Conservation (phyloP, 2,113 vertebrate species). For the Megalops atlanticus region DNA sequence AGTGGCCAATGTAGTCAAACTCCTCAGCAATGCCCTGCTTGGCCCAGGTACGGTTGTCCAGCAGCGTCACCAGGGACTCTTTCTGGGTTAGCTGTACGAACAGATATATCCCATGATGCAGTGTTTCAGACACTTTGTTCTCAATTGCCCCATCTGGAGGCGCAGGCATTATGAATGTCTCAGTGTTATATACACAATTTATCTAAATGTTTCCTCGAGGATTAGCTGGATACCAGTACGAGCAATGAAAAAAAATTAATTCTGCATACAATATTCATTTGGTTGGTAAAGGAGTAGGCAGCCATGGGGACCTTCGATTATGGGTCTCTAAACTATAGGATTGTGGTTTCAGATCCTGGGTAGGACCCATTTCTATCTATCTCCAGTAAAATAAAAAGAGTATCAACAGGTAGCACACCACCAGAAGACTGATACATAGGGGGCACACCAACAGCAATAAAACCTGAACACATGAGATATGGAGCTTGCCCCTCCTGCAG, state of each 20-base stretch:
- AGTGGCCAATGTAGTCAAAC: constrained; percentile 81
- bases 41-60: constrained; percentile 95
- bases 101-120: background rate
- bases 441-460: background rate
- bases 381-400: background rate
- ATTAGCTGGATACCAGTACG: background rate
- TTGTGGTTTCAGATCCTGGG: background rate
- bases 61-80: constrained; percentile 89
- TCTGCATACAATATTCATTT: too few relatives aligned
- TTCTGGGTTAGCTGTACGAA: constrained; percentile 88
- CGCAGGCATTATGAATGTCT: too few relatives aligned
- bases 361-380: background rate
- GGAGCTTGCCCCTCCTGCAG: background rate
- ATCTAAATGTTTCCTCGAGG: background rate
- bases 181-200: background rate
- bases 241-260: too few relatives aligned
- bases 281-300: background rate
- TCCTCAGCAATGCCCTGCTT: constrained; percentile 85
- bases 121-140: background rate
- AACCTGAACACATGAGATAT: background rate
- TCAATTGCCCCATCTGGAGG: too few relatives aligned
- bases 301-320: background rate
- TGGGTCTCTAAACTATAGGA: background rate
- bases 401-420: background rate
- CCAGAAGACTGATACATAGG: background rate